These are phyloP conservation scores for Punctoribates punctum DNA, from an alignment of 2,888 invertebrate genomes.

Conservation along the genomic window DNA sequence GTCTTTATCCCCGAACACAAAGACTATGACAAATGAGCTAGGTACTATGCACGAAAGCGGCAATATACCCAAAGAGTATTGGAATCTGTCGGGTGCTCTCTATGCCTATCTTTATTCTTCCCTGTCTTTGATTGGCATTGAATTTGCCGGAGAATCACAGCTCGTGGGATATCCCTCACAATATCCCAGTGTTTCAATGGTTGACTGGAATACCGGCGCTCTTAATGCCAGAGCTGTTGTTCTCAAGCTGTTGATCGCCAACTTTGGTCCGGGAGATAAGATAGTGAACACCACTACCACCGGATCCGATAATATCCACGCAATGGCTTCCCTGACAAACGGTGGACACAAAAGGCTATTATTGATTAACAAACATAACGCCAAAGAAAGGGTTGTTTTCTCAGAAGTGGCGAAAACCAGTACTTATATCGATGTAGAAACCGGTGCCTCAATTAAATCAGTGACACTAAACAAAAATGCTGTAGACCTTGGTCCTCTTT, in stretches of 20 bases:
- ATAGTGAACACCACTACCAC: background rate
- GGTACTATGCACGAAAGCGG: background rate
- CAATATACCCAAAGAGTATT: background rate
- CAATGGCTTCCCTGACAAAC: background rate
- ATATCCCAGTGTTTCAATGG: slow-evolving; percentile 5
- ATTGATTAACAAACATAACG: background rate
- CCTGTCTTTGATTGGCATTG: background rate
- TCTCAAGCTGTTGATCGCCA: background rate
- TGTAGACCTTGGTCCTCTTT: background rate
- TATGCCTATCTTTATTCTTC: background rate
- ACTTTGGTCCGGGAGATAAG: background rate
- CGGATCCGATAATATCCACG: background rate
- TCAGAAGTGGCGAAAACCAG: background rate
- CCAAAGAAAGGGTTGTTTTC: background rate
- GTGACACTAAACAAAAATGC: background rate
- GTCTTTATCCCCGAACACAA: background rate
- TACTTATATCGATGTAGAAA: background rate
- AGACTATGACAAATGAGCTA: background rate
- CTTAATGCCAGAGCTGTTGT: background rate
- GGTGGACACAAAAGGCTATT: background rate
- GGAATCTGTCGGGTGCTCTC: slow-evolving; percentile 1
- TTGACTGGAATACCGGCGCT: background rate
- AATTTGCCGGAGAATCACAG: background rate
- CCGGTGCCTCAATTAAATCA: background rate
- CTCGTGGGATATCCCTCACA: background rate